phyloP scores from a whole-genome alignment of 2,888 invertebrate species.

The Morpho achilles region DNA sequence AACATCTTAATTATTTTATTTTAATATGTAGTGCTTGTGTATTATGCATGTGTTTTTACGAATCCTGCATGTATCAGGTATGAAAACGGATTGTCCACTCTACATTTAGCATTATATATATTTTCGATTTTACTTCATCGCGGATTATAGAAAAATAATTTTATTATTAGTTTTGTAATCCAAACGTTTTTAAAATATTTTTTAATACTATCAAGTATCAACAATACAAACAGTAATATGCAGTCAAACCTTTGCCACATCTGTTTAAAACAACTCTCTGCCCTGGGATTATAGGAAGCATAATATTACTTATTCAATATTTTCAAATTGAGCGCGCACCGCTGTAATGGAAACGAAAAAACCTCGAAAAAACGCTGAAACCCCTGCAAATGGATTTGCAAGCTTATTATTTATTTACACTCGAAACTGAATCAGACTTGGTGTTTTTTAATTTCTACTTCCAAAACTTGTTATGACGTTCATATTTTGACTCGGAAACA shows the following conservation, averaged over 20 bases:
- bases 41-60: no score
- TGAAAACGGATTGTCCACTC: no score
- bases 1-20: no score
- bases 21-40: no score
- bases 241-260: conserved; percentile 6
- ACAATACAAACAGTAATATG: no score
- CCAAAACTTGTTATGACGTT: conserved; percentile 15
- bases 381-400: conserved; percentile 65
- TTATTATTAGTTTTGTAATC: no score
- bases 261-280: conserved; percentile 36
- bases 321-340: conserved; percentile 68
- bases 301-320: conserved; percentile 72
- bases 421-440: conserved; percentile 37
- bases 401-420: conserved; percentile 65
- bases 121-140: no score
- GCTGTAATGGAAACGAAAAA: conserved; percentile 61
- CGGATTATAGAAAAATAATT: no score
- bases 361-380: conserved; percentile 48
- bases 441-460: conserved; percentile 22
- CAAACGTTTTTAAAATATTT: no score
- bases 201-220: no score
- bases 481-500: conserved; percentile 4
- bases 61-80: no score
- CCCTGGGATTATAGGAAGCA: conserved; percentile 55
- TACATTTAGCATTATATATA: no score